A percentile compares a stretch with the other conserved stretches of the same genome.
Conservation (phyloP, 1,140 invertebrate genomes). For the Ips typographus region DNA sequence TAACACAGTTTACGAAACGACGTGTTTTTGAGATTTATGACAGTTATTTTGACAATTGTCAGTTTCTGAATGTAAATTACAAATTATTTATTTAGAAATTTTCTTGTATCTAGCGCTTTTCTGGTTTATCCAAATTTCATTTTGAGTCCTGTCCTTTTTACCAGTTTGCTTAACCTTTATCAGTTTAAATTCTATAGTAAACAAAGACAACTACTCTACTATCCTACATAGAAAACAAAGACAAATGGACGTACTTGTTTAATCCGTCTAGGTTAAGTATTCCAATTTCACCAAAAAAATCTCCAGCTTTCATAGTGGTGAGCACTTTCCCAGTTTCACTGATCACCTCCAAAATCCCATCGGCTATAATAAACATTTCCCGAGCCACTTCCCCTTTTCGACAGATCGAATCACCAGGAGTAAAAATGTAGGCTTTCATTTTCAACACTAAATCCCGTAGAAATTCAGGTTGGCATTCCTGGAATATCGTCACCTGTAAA, state of each 20-base stretch:
- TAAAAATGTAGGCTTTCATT: constrained; percentile 98
- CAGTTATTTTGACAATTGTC: too few relatives aligned
- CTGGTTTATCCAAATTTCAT: too few relatives aligned
- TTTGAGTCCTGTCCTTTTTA: too few relatives aligned
- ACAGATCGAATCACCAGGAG: constrained; percentile 94
- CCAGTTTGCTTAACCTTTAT: too few relatives aligned
- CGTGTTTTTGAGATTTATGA: too few relatives aligned
- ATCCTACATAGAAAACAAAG: too few relatives aligned
- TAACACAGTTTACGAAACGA: too few relatives aligned
- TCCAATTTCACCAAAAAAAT: constrained; percentile 98
- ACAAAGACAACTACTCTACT: too few relatives aligned
- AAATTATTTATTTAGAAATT: too few relatives aligned
- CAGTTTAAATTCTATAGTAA: too few relatives aligned
- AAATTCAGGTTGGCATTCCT: constrained; percentile 97
- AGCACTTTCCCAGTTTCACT: constrained; percentile 91
- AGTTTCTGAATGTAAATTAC: too few relatives aligned
- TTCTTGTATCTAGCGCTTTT: too few relatives aligned
- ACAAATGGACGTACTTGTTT: constrained; percentile 76
- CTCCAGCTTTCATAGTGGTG: constrained; percentile 95
- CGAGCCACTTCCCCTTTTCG: constrained; percentile 80
- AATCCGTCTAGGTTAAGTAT: constrained; percentile 94
- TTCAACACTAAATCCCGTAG: constrained; percentile 94
- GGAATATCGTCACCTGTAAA: constrained; percentile 75
- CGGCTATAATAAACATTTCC: constrained; percentile 98
- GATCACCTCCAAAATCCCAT: constrained; percentile 93